Evolutionary conservation across 2,113 vertebrate genomes (phyloP).

Genomic region (Perognathus longimembris): DNA sequence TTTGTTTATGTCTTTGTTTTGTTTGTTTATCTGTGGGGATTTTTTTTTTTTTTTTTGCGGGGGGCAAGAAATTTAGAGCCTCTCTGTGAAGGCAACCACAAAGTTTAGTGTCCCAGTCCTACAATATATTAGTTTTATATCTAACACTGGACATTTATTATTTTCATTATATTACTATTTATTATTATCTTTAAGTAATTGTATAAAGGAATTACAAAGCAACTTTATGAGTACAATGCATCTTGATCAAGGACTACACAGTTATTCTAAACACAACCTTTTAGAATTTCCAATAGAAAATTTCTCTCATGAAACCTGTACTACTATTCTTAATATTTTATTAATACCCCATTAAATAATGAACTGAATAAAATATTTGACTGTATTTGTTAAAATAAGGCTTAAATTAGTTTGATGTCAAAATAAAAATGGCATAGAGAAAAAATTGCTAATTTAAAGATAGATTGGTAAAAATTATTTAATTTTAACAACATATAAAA

Average conservation of each 20-base stretch:
- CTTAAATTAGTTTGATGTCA: not conserved
- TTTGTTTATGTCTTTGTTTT: not conserved
- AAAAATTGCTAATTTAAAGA: not conserved
- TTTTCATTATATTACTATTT: too few species aligned
- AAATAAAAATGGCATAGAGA: not conserved
- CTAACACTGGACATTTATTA: too few species aligned
- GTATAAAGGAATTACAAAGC: too few species aligned
- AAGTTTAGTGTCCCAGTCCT: not conserved
- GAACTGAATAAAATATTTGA: not conserved
- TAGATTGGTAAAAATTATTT: not conserved
- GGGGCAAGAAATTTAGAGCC: not conserved
- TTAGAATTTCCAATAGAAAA: not conserved
- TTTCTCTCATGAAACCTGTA: not conserved
- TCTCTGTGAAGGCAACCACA: not conserved
- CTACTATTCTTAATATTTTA: not conserved
- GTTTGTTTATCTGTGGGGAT: too few species aligned
- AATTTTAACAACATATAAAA: not conserved
- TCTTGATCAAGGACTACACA: too few species aligned
- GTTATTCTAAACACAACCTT: not conserved
- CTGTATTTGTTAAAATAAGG: not conserved
- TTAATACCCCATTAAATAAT: not conserved
- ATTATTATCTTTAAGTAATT: too few species aligned
- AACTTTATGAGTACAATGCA: too few species aligned
- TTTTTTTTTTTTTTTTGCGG: not conserved
- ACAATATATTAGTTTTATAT: not conserved